phyloP scores from a whole-genome alignment of 2,888 invertebrate species.

The Drosophila rellima region DNA sequence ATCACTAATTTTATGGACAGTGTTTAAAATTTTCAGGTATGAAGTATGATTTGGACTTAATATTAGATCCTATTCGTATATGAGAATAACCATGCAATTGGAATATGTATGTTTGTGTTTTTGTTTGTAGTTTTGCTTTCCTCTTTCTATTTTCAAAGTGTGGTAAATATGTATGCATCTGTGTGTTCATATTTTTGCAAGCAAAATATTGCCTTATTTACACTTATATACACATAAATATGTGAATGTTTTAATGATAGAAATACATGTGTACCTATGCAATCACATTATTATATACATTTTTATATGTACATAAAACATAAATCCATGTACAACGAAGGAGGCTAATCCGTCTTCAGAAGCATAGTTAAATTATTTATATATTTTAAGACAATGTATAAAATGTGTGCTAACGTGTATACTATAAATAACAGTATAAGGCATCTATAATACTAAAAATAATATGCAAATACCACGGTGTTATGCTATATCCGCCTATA shows the following conservation, averaged over 20 bases:
- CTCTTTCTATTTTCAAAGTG: slow-evolving; percentile 7
- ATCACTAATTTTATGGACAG: slow-evolving; percentile 15
- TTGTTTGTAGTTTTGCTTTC: slow-evolving; percentile 15
- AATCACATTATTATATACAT: neutral
- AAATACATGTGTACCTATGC: slow-evolving; percentile 11
- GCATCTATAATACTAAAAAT: slow-evolving; percentile 1
- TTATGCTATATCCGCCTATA: neutral
- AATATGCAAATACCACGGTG: slow-evolving; percentile 3
- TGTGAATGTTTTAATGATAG: slow-evolving; percentile 6
- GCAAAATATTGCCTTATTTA: slow-evolving; percentile 1
- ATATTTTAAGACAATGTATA: neutral
- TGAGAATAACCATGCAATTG: slow-evolving; percentile 1
- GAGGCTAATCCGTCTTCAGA: neutral
- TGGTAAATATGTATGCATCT: slow-evolving; percentile 10
- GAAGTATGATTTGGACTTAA: slow-evolving; percentile 1
- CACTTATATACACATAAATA: neutral
- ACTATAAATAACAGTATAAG: neutral
- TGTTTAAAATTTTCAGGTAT: slow-evolving; percentile 37
- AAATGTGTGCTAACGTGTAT: slow-evolving; percentile 7
- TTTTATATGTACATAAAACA: neutral
- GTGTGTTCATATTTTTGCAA: slow-evolving; percentile 10
- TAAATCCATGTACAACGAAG: neutral
- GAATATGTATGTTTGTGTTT: neutral
- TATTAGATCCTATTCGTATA: slow-evolving; percentile 1
- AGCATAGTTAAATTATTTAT: slow-evolving; percentile 6